Evolutionary conservation across 1,140 invertebrate genomes (phyloP), one percentile per base, ranked within the genome.

Genomic region (Dreissena rostriformis): DNA sequence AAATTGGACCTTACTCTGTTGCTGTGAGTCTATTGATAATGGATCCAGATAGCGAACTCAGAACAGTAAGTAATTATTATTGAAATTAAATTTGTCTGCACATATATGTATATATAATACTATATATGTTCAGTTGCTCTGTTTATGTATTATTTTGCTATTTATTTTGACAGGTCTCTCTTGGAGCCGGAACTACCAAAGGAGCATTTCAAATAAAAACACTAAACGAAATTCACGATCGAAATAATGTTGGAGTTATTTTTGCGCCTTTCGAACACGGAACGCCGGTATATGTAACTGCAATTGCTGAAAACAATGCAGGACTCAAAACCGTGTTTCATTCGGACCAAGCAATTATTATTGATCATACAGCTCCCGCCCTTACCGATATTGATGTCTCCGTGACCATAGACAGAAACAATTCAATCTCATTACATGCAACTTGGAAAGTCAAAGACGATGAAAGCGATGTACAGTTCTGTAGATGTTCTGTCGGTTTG

Each of bases 291-390:
- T 83, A 74, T 76, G 85, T 67, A 12, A 83, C 75, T 15, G 85
- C 68, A 14, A 15, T 79, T 7, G 82, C 82, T 4, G 71, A 86
- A 65, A 86, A 86, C 72, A 15, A 75, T 14, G 86, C 86, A 52
- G 82, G 82, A 10, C 61, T 82, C n/a, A 74, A 55, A 49, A 66
- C 77, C 17, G 52, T 51, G 11, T 86, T 86, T 68, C 22, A 51
- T 12, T 84, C 86, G 22, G 11, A 55, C 39, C 39, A 8, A 24
- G 65, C 71, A 5, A 39, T 86, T 22, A 55, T 26, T 28, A 49
- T 86, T 51, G 86, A 86, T 53, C 57, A 75, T 28, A 86, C 86
- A 11, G 70, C 65, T 29, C 86, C 86, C 26, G 19, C n/a, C 1
- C 52, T 86, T 49, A 61, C 49, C 14, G 17, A 72, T 14, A 67